phyloP scores from a whole-genome alignment of 2,113 vertebrate genomes.

The Tricholaema leucomelas region DNA sequence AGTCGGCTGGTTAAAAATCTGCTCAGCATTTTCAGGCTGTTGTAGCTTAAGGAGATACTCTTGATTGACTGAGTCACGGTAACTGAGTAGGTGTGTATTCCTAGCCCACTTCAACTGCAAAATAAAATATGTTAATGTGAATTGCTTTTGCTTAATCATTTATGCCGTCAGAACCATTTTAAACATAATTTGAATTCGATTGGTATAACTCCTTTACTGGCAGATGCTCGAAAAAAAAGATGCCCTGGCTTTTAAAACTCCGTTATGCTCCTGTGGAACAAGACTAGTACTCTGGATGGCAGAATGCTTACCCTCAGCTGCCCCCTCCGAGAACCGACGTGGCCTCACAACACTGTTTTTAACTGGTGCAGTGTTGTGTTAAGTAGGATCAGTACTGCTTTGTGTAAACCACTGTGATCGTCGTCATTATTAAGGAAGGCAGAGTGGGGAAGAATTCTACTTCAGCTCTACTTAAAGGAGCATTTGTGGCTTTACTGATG shows the following conservation, averaged over 20 bases:
- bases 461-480: background rate
- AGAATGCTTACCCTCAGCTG: background rate
- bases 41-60: conserved; percentile 30
- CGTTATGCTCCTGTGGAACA: background rate
- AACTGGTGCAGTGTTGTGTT: background rate
- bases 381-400: background rate
- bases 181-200: conserved; percentile 32
- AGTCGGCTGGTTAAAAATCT: background rate
- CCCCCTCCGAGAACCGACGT: fast-evolving
- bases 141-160: conserved; percentile 47
- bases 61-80: conserved; percentile 53
- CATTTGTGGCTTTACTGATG: background rate
- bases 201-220: background rate
- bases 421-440: background rate
- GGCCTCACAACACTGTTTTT: background rate
- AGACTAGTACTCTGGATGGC: background rate
- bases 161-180: conserved; percentile 38
- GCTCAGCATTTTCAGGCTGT: conserved; percentile 19
- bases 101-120: conserved; percentile 57
- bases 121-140: conserved; percentile 61
- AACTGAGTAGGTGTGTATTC: conserved; percentile 43
- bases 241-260: background rate
- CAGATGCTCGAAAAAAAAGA: background rate
- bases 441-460: background rate
- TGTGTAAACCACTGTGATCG: background rate